phyloP scores from a whole-genome alignment of 2,113 vertebrate genomes.

The Myiozetetes cayanensis region DNA sequence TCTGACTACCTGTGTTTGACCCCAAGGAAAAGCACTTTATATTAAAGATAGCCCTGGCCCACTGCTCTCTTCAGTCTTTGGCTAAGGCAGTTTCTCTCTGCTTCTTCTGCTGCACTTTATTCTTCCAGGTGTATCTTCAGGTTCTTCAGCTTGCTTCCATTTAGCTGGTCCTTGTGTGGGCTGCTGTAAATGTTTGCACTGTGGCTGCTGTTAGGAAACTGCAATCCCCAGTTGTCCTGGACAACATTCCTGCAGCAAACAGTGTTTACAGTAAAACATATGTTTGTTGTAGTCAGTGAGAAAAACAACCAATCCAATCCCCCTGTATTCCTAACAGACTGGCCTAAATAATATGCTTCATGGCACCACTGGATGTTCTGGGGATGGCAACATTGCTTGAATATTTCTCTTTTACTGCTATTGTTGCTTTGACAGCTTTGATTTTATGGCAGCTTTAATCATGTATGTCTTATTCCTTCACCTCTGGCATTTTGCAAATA shows the following conservation, averaged over 20 bases:
- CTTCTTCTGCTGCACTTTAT: neutral
- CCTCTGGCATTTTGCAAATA: conserved; percentile 79
- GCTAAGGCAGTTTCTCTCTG: neutral
- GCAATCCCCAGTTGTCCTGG: conserved; percentile 21
- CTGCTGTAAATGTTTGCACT: neutral
- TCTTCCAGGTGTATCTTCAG: neutral
- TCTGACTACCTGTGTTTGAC: neutral
- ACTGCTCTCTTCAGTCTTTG: neutral
- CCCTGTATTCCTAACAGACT: conserved; percentile 45
- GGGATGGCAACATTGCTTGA: conserved; percentile 53
- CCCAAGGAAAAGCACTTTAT: neutral
- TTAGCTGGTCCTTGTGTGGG: neutral
- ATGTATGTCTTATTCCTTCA: conserved; percentile 76
- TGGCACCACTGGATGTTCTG: conserved; percentile 57
- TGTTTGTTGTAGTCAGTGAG: conserved; percentile 47
- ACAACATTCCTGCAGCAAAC: conserved; percentile 58
- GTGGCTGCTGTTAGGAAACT: conserved; percentile 31
- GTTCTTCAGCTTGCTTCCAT: neutral
- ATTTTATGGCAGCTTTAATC: conserved; percentile 77
- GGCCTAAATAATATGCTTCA: conserved; percentile 57
- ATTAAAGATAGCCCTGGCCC: neutral
- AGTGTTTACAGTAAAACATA: conserved; percentile 57
- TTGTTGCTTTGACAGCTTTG: conserved; percentile 75
- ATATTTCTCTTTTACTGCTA: conserved; percentile 73
- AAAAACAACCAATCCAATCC: conserved; percentile 36